Evolutionary conservation across 37 sponge, comb jelly and placozoan species (phyloP), one percentile per base, ranked within the genome.

Genomic region (Beroe ovata): DNA sequence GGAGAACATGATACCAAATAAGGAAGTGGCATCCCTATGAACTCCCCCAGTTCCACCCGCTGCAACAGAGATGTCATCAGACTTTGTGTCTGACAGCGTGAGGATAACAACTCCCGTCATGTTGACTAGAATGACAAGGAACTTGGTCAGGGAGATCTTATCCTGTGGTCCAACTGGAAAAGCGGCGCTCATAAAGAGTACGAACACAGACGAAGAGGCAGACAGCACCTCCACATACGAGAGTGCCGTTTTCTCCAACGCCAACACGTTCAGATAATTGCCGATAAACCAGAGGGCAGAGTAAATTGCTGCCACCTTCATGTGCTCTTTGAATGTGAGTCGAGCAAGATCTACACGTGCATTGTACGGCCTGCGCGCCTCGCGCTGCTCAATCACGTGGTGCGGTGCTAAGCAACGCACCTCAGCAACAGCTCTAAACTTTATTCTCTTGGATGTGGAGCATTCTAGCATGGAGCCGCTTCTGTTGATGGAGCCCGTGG

Each of bases 91-190:
- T 11, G 20, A 19, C 54, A 21, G 25, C 1, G 47, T 19, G 26
- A 77, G 54, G 20, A 77, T 23, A 18, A 77, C 58, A 4, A 77
- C 84, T 1, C 84, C 84, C 29, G 54, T 23, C 26, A 40, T 42
- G 28, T 77, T 94, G 34, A 93, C 19, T 0, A 89, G n/a, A 8
- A 93, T 91, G 8, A 95, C 88, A 2, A 95, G 35, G n/a, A 92
- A 41, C 84, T 94, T 92, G 61, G 94, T 90, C 64, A 94, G 90
- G 25, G 94, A 94, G 77, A 94, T 90, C 89, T 32, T 93, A 88
- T 95, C 95, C 16, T 77, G 88, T 1, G 30, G 41, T 16, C 41
- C 47, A 25, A 92, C 91, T 1, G 89, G 36, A 0, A 94, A 94
- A 4, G 94, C 59, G 33, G 94, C 95, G 3, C 93, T 60, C 60